Conservation (phyloP, 1,140 invertebrate species). For the Papilio polytes region DNA sequence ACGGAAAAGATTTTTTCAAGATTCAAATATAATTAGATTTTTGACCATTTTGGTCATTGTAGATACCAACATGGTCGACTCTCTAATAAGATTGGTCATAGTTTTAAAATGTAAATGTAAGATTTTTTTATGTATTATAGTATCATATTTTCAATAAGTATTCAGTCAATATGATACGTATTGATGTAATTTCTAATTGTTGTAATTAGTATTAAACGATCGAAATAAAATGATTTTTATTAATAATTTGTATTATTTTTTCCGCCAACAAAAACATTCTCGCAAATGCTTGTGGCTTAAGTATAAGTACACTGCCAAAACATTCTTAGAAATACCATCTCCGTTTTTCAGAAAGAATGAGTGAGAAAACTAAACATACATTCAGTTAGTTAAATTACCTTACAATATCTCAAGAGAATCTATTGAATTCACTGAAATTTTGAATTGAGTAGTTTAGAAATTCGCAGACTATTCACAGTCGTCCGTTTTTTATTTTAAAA, state of each 20-base stretch:
- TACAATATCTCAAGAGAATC: too few relatives aligned
- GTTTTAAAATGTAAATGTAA: slow-evolving; percentile 60
- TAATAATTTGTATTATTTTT: slow-evolving; percentile 2
- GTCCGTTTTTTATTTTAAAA: neutral
- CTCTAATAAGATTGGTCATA: slow-evolving; percentile 70
- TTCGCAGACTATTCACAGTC: neutral
- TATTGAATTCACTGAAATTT: too few relatives aligned
- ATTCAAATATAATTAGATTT: slow-evolving; percentile 64
- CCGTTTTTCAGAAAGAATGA: too few relatives aligned
- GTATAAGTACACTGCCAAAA: neutral
- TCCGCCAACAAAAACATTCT: too few relatives aligned
- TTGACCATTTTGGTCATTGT: slow-evolving; percentile 68
- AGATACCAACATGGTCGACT: slow-evolving; percentile 70
- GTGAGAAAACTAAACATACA: too few relatives aligned
- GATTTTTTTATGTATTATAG: slow-evolving; percentile 62
- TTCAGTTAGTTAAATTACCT: too few relatives aligned
- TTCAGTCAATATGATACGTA: slow-evolving; percentile 70
- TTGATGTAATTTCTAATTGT: slow-evolving; percentile 70
- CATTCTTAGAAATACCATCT: too few relatives aligned
- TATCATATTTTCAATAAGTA: slow-evolving; percentile 60
- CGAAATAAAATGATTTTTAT: slow-evolving; percentile 61
- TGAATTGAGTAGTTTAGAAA: too few relatives aligned
- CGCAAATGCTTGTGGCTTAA: neutral
- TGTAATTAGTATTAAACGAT: slow-evolving; percentile 73
- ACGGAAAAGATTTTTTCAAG: slow-evolving; percentile 24